A percentile compares a stretch with the other conserved stretches of the same genome.
phyloP scores from a whole-genome alignment of 2,113 vertebrate genomes.

The Sinocyclocheilus grahami region DNA sequence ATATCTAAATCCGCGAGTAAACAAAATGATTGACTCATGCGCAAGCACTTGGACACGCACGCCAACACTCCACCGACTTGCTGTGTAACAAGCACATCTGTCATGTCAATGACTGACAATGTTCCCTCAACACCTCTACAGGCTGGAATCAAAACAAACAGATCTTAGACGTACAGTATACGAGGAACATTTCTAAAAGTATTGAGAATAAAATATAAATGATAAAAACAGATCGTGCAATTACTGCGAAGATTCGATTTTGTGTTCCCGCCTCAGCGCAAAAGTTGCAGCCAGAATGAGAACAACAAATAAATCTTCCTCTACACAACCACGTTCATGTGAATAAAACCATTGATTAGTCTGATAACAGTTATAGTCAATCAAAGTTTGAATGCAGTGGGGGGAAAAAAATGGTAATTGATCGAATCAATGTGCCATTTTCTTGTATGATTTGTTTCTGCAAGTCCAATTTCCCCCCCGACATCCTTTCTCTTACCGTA shows the following conservation, averaged over 20 bases:
- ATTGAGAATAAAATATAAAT: background rate
- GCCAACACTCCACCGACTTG: constrained; percentile 7
- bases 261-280: background rate
- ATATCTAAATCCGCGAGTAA: constrained; percentile 30
- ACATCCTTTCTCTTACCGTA: constrained; percentile 30
- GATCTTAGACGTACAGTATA: background rate
- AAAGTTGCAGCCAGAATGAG: background rate
- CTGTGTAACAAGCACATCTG: constrained; percentile 26
- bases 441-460: constrained; percentile 38
- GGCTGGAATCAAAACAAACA: constrained; percentile 20
- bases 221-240: background rate
- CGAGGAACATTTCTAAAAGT: background rate
- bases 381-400: constrained; percentile 35
- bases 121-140: background rate
- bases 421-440: constrained; percentile 42
- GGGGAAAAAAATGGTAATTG: constrained; percentile 12
- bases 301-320: constrained; percentile 10
- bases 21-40: constrained; percentile 36
- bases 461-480: constrained; percentile 28
- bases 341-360: constrained; percentile 39
- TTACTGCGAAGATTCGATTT: background rate
- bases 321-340: background rate
- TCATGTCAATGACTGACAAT: constrained; percentile 26
- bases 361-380: constrained; percentile 35
- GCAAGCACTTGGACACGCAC: constrained; percentile 7